These are phyloP conservation scores for Acrobasis repandana DNA, from an alignment of 2,888 invertebrate genomes.

Conservation along the genomic window DNA sequence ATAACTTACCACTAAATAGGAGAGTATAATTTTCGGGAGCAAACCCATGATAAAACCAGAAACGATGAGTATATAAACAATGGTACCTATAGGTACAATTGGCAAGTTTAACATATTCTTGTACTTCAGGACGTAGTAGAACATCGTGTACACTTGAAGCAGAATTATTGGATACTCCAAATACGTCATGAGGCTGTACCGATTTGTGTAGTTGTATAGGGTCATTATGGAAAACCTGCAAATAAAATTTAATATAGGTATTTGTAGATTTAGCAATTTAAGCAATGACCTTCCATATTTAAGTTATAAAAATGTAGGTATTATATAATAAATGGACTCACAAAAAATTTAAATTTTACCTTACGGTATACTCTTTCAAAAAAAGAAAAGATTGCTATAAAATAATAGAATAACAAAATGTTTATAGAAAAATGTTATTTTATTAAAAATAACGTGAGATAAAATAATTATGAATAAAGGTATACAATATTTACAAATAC, in stretches of 20 bases:
- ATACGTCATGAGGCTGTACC: slow-evolving; percentile 89
- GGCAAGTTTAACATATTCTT: slow-evolving; percentile 79
- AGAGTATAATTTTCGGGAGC: slow-evolving; percentile 76
- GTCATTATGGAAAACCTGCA: slow-evolving; percentile 91
- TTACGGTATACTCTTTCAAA: too few species aligned
- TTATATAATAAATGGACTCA: too few species aligned
- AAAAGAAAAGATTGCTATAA: too few species aligned
- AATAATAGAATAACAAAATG: too few species aligned
- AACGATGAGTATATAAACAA: slow-evolving; percentile 58
- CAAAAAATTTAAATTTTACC: too few species aligned
- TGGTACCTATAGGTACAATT: slow-evolving; percentile 46
- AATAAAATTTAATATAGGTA: slow-evolving; percentile 34
- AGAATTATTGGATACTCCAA: slow-evolving; percentile 93
- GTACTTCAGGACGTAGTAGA: slow-evolving; percentile 88
- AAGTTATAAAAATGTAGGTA: too few species aligned
- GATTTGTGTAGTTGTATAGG: slow-evolving; percentile 90
- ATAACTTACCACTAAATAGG: slow-evolving; percentile 85
- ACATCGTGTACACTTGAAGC: slow-evolving; percentile 88
- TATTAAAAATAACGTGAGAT: too few species aligned
- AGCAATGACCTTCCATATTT: too few species aligned
- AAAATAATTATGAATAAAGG: too few species aligned
- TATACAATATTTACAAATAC: too few species aligned
- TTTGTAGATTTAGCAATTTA: too few species aligned
- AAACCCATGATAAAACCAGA: slow-evolving; percentile 52
- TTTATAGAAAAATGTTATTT: too few species aligned